Evolutionary conservation across 2,797 vertebrate genomes (phyloP).

Genomic region (Sebastes cheni): DNA sequence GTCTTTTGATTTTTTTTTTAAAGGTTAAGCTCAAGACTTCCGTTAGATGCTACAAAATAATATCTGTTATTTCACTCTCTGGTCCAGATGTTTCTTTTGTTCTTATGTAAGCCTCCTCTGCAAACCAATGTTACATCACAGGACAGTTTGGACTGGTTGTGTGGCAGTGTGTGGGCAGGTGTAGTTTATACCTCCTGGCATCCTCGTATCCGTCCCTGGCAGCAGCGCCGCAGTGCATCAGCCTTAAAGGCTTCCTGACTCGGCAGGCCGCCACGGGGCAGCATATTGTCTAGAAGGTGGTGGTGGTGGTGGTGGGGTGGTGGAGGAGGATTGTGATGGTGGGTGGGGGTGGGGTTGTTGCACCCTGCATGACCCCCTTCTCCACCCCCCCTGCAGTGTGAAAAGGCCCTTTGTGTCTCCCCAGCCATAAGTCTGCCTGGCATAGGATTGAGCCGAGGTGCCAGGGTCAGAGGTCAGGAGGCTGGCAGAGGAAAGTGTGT

Average conservation of each 20-base stretch:
- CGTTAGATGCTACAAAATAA: background rate
- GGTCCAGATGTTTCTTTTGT: background rate
- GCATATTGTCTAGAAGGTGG: constrained; percentile 59
- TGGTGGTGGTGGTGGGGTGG: background rate
- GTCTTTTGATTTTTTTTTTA: background rate
- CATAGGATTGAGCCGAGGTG: constrained; percentile 21
- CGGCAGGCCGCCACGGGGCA: constrained; percentile 60
- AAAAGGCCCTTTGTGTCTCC: constrained; percentile 74
- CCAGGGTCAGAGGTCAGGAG: constrained; percentile 52
- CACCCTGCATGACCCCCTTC: background rate
- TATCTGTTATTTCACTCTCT: background rate
- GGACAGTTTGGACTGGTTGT: background rate
- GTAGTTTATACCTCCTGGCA: constrained; percentile 39
- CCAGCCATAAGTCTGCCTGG: constrained; percentile 68
- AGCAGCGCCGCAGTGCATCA: constrained; percentile 19
- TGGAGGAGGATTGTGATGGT: background rate
- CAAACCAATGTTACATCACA: background rate
- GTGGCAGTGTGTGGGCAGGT: constrained; percentile 39
- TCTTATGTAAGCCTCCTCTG: background rate
- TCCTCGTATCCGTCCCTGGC: constrained; percentile 35
- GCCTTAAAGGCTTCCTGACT: constrained; percentile 63
- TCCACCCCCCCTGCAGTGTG: constrained; percentile 8
- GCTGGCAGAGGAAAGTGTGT: constrained; percentile 10
- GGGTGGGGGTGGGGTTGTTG: constrained; percentile 14
- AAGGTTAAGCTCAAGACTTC: background rate